Conservation (phyloP, 2,797 vertebrate species). For the Gymnocypris eckloni region DNA sequence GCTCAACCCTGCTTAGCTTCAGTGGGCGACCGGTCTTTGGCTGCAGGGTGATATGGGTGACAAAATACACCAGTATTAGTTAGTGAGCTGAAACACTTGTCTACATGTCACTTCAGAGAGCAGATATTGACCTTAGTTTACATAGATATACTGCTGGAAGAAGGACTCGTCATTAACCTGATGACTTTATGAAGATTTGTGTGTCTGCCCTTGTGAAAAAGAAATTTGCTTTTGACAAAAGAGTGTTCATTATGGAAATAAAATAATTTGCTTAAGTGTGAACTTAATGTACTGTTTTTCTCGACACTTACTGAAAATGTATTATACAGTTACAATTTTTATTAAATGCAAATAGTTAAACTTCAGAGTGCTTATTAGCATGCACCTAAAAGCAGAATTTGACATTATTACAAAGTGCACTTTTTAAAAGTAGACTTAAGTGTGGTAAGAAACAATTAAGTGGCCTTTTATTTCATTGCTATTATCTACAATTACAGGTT, state of each 20-base stretch:
- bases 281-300: neutral
- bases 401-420: neutral
- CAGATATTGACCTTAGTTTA: neutral
- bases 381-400: neutral
- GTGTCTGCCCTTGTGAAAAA: neutral
- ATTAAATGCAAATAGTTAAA: neutral
- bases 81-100: neutral
- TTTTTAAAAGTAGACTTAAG: neutral
- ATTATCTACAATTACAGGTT: neutral
- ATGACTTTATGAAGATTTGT: neutral
- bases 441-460: neutral
- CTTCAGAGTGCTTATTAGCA: neutral
- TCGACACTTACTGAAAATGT: neutral
- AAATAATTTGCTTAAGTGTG: neutral
- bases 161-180: neutral
- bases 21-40: no score
- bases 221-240: neutral
- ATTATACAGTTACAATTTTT: neutral
- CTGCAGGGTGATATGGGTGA: no score
- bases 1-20: no score
- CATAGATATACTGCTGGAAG: neutral
- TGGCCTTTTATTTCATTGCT: neutral
- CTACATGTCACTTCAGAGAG: neutral
- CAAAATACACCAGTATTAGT: neutral
- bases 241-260: neutral